A percentile compares a stretch with the other conserved stretches of the same genome.
Conservation (phyloP, 2,888 invertebrate species). For the Steromphala cineraria region DNA sequence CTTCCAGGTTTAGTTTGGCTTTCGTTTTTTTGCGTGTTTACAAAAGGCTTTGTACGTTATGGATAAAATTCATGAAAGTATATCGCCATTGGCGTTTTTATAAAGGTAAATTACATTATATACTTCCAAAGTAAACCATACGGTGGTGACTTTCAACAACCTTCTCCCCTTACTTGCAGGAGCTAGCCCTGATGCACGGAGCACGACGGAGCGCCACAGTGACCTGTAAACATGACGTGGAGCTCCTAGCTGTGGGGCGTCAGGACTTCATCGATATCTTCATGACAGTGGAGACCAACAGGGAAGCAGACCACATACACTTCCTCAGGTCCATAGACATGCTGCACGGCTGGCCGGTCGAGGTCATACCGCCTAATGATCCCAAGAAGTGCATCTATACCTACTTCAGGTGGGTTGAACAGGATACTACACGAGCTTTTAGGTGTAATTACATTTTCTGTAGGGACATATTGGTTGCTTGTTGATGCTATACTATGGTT, state of each 20-base stretch:
- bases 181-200: conserved; percentile 73
- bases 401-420: conserved; percentile 68
- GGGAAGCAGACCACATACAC: conserved; percentile 72
- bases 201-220: conserved; percentile 72
- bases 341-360: conserved; percentile 71
- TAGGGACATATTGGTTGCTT: no score
- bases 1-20: no score
- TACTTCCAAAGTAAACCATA: no score
- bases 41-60: no score
- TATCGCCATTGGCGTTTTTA: no score
- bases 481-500: no score
- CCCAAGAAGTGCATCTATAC: conserved; percentile 72
- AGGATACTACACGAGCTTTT: no score
- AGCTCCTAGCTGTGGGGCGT: conserved; percentile 81
- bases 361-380: conserved; percentile 67
- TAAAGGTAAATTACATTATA: no score
- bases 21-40: no score
- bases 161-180: conserved; percentile 49
- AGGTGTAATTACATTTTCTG: no score
- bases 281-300: conserved; percentile 70
- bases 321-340: conserved; percentile 66
- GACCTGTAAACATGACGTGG: conserved; percentile 71
- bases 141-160: no score
- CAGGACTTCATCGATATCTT: conserved; percentile 81
- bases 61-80: no score